Conservation (phyloP, 1,140 invertebrate species). For the Cheumatopsyche charites region DNA sequence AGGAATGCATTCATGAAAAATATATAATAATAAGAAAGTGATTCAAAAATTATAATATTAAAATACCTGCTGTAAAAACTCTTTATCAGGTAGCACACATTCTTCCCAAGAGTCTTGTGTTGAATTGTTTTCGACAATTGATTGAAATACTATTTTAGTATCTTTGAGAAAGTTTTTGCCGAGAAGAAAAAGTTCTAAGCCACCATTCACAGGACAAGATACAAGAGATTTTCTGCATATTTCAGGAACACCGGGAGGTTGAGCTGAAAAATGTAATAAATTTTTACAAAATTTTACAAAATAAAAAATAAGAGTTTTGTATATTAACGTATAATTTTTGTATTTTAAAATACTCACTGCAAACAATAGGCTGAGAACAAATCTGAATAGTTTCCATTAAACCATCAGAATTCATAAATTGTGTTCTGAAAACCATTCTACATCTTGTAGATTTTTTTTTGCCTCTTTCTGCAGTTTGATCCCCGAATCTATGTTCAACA, state of each 20-base stretch:
- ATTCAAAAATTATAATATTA: no score
- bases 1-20: no score
- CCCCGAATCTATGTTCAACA: conserved; percentile 90
- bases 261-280: conserved; percentile 69
- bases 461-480: conserved; percentile 70
- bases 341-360: conserved; percentile 76
- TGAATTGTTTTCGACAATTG: conserved; percentile 61
- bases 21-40: no score
- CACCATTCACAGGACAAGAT: conserved; percentile 79
- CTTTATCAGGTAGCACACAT: conserved; percentile 79
- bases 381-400: conserved; percentile 85
- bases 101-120: conserved; percentile 71
- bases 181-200: conserved; percentile 90
- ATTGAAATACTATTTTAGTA: conserved; percentile 85
- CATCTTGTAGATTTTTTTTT: conserved; percentile 95
- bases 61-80: conserved; percentile 81
- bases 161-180: conserved; percentile 98
- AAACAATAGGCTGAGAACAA: conserved; percentile 91
- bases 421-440: conserved; percentile 92
- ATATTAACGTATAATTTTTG: background rate
- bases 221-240: conserved; percentile 91
- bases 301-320: background rate
- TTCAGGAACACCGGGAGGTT: conserved; percentile 94
- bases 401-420: conserved; percentile 75
- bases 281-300: conserved; percentile 1